Base-by-base conservation (phyloP, 2,797 vertebrate genomes). In the Darevskia nairensis region DNA sequence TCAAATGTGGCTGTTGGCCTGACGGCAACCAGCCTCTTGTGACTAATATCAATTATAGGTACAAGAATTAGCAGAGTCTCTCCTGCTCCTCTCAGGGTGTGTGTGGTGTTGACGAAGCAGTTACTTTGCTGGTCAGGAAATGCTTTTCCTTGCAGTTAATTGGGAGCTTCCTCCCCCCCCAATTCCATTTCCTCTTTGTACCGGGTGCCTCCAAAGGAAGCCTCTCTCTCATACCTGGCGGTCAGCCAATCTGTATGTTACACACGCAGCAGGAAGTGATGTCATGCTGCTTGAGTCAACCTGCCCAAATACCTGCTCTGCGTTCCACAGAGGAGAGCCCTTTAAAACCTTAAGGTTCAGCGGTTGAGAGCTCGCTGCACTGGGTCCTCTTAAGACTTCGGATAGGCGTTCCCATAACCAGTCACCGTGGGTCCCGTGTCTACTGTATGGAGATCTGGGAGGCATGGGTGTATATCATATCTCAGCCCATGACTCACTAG, bases 181-280 rank as follows among this genome's bases (percentile, higher is more conserved):
- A 15, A 15, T 64, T 82, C 59, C 29, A 74, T 87, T 81, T 87
- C 46, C 86, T 35, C 44, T 69, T 44, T 44, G 11, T 64, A 27
- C 13, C 39, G 59, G 50, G 25, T 50, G 72, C 39, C n/a, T 46
- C 29, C 39, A 68, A 9, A 86, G 75, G 61, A 86, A 68, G n/a
- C 27, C 6, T 68, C 6, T 68, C 76, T 68, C 41, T 83, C 74
- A n/a, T 82, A 90, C 90, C 78, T 0, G 1, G 4, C 78, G 86
- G n/a, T 80, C 89, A 89, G 80, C 90, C 89, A 91, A 84, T 93
- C 94, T 91, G 75, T 93, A 92, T 85, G 88, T 95, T 90, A 89
- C 92, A 21, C 92, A 25, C 2, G 91, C 93, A 92, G 91, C 90
- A 94, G 93, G 94, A 95, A 95, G 94, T 92, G 91, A 91, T 85